Evolutionary conservation across 2,797 vertebrate species (phyloP), one percentile per base, ranked within the genome.

Genomic region (Anguilla marmorata): DNA sequence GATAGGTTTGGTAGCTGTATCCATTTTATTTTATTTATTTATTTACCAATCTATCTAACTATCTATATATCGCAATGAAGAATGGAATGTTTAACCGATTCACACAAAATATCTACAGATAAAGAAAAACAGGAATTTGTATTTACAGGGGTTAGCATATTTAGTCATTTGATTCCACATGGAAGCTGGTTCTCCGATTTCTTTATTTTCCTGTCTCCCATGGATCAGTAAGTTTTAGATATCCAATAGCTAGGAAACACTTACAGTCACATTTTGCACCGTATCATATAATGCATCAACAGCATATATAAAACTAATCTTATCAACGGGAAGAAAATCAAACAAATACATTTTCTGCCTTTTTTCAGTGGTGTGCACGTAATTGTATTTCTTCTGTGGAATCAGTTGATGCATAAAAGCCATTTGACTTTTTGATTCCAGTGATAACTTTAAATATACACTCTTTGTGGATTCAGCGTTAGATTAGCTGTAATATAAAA

Each of bases 1-100:
- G 90, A 92, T 89, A 91, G 91, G 90, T 92, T 89, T 86, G 86
- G 89, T 89, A 89, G 89, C 90, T 89, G 88, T 90, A 90, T 91
- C 91, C 87, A 87, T 88, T 87, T 86, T 37, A 87, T 85, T 90
- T 90, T 91, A 91, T 92, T 88, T 63, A 33, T 91, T 90, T 90
- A 69, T 50, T 80, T 88, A 89, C 90, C 85, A 84, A 91, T 91
- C 89, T 91, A 85, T 90, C 90, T 54, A 33, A 16, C 45, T 52
- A 24, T 84, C 52, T 52, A 30, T 52, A 19, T 54, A n/a, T 58
- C n/a, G 3, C 48, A 56, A 33, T 56, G 30, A 84, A 12, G 24
- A 54, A 54, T 45, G 41, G 80, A 24, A 52, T n/a, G 9, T 14
- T 56, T 58, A 85, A 85, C 72, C 50, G 33, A 74, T 27, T 58